Conservation (phyloP, 2,113 vertebrate species). For the Suricata suricatta region DNA sequence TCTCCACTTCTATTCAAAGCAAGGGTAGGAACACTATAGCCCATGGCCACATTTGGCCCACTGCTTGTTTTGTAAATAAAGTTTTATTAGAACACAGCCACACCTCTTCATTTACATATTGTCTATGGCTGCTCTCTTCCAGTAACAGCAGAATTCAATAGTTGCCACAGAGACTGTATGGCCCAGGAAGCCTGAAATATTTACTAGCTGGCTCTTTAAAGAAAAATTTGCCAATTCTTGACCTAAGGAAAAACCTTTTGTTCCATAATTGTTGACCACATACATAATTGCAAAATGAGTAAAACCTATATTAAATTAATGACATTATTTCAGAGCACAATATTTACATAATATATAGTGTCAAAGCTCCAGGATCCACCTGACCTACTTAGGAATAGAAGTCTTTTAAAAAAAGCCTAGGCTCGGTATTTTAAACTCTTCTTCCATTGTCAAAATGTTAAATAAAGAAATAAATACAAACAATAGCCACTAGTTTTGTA, state of each 20-base stretch:
- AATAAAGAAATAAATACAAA: conserved; percentile 47
- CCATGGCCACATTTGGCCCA: background rate
- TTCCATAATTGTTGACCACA: background rate
- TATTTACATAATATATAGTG: background rate
- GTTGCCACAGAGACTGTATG: background rate
- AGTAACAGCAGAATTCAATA: background rate
- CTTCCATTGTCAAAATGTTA: conserved; percentile 31
- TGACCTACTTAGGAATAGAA: conserved; percentile 21
- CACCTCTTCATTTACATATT: background rate
- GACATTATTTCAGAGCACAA: background rate
- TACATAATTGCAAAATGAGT: background rate
- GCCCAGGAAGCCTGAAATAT: background rate
- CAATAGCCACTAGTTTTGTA: conserved; percentile 44
- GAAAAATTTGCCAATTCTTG: background rate
- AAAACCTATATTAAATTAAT: background rate
- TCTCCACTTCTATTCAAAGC: background rate
- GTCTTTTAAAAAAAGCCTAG: background rate
- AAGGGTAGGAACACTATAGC: background rate
- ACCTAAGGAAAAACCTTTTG: conserved; percentile 14
- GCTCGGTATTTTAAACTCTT: background rate
- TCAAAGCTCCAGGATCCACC: background rate
- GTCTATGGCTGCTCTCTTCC: background rate
- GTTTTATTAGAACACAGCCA: conserved; percentile 59
- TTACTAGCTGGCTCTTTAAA: background rate
- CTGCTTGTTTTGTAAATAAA: conserved; percentile 59